Percentiles rank a stretch among this genome's conserved stretches.
phyloP scores from a whole-genome alignment of 2,888 invertebrate species.

The Lydus trimaculatus region DNA sequence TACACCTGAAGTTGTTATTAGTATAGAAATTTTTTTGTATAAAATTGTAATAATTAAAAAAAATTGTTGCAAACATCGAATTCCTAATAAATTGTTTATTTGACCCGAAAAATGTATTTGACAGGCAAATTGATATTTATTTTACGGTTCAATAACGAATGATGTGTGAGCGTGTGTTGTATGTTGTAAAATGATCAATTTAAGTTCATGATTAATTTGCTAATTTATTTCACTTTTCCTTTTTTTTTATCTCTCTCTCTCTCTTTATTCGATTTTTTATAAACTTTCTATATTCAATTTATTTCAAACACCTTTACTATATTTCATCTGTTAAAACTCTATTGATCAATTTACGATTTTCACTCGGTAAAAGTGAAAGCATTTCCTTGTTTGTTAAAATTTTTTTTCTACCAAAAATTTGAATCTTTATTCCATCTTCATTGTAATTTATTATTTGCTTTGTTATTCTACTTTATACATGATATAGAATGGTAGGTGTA shows the following conservation, averaged over 20 bases:
- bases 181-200: not conserved
- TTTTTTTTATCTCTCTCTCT: not conserved
- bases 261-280: not conserved
- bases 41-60: not conserved
- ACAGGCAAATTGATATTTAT: not conserved
- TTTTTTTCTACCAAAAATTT: not conserved
- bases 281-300: not conserved
- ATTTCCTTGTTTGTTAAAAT: not conserved
- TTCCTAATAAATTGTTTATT: not conserved
- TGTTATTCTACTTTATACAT: not conserved
- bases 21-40: not conserved
- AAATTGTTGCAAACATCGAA: not conserved
- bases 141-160: not conserved
- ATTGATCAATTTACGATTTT: conserved; percentile 31
- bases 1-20: conserved; percentile 42
- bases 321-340: conserved; percentile 28
- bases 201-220: not conserved
- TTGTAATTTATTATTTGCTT: not conserved
- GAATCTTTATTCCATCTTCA: not conserved
- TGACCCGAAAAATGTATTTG: not conserved
- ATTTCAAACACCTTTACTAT: conserved; percentile 10
- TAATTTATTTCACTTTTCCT: not conserved
- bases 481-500: not conserved
- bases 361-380: conserved; percentile 31
- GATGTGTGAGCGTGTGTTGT: not conserved